Percentiles rank a stretch among this genome's conserved stretches.
phyloP scores from a whole-genome alignment of 2,113 vertebrate species.

The Rhegmatorhina hoffmannsi region DNA sequence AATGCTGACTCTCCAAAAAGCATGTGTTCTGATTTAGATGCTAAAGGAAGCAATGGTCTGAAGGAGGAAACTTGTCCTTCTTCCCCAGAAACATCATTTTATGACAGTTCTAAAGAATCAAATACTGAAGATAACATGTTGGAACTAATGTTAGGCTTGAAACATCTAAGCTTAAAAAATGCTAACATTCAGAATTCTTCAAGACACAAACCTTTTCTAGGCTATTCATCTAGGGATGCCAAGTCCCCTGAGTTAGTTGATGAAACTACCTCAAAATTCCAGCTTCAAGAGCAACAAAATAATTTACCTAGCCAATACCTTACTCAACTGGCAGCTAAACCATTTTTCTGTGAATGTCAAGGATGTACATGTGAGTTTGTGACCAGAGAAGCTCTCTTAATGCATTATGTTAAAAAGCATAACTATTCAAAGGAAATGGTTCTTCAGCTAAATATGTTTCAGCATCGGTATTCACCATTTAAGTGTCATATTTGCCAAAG shows the following conservation, averaged over 20 bases:
- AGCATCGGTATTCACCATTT: conserved; percentile 88
- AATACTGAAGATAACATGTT: conserved; percentile 79
- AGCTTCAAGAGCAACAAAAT: conserved; percentile 68
- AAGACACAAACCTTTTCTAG: conserved; percentile 66
- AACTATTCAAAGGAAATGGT: conserved; percentile 85
- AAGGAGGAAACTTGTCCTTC: conserved; percentile 68
- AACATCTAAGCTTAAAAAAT: conserved; percentile 88
- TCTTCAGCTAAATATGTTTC: conserved; percentile 84
- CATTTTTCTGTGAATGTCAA: conserved; percentile 87
- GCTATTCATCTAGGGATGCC: conserved; percentile 75
- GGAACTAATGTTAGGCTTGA: conserved; percentile 88
- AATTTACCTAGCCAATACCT: conserved; percentile 77
- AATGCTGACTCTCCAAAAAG: conserved; percentile 73
- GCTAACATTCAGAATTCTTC: conserved; percentile 68
- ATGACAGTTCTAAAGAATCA: conserved; percentile 65
- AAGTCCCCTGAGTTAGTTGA: conserved; percentile 69
- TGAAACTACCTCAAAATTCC: conserved; percentile 71
- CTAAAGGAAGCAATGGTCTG: conserved; percentile 57
- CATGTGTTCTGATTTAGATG: conserved; percentile 29
- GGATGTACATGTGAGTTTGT: conserved; percentile 88
- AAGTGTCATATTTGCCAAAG: conserved; percentile 93
- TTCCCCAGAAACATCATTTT: conserved; percentile 73
- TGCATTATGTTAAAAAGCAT: conserved; percentile 90
- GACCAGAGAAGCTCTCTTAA: conserved; percentile 87
- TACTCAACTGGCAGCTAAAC: conserved; percentile 84